Conservation (phyloP, 2,888 invertebrate genomes). For the Cataglyphis cursor region DNA sequence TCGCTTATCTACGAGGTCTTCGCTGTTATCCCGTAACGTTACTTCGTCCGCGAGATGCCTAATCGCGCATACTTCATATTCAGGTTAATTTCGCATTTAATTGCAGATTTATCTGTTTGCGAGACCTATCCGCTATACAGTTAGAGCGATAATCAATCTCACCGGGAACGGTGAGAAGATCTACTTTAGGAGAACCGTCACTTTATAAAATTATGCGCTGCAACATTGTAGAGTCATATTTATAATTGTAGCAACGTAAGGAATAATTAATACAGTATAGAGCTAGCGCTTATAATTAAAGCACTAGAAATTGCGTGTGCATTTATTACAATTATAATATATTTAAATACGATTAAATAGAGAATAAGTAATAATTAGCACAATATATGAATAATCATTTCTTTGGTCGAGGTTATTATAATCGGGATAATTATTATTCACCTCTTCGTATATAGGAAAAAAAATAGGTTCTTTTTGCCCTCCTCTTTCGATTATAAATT, state of each 20-base stretch:
- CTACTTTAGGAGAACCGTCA: constrained; percentile 66
- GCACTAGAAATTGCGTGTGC: constrained; percentile 31
- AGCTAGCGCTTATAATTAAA: constrained; percentile 19
- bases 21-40: constrained; percentile 50
- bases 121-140: constrained; percentile 62
- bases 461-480: neutral
- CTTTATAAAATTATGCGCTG: constrained; percentile 65
- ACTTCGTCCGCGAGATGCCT: constrained; percentile 49
- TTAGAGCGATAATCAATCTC: constrained; percentile 72
- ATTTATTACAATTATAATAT: constrained; percentile 22
- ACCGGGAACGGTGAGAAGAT: constrained; percentile 68
- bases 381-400: neutral
- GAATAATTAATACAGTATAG: constrained; percentile 30
- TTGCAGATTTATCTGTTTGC: constrained; percentile 71
- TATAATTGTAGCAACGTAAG: constrained; percentile 52
- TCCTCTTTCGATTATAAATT: neutral
- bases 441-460: neutral
- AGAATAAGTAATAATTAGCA: constrained; percentile 12
- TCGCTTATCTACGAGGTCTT: constrained; percentile 13
- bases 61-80: constrained; percentile 61
- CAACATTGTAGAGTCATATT: constrained; percentile 39
- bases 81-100: constrained; percentile 74
- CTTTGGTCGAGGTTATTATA: neutral
- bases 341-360: neutral
- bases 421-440: neutral